Conservation (phyloP, 2,113 vertebrate genomes). For the Pristiophorus japonicus region DNA sequence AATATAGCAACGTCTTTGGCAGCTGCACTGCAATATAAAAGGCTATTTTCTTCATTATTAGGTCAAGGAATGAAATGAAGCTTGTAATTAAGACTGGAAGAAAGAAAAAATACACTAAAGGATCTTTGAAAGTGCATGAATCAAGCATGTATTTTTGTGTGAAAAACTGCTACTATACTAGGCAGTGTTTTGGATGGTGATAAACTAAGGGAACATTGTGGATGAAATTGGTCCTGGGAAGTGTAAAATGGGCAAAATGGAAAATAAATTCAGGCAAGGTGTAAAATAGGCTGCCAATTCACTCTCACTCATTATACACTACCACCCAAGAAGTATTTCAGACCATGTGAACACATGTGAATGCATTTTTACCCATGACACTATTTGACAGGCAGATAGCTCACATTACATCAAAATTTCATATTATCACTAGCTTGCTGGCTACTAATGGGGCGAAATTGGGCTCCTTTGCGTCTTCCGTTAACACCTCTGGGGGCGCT, state of each 20-base stretch:
- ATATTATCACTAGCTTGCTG: background rate
- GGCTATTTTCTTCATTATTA: background rate
- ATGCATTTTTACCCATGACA: background rate
- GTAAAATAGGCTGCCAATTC: background rate
- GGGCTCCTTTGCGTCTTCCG: too few species aligned
- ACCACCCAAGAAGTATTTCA: background rate
- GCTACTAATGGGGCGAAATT: too few species aligned
- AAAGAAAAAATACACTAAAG: background rate
- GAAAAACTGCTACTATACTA: background rate
- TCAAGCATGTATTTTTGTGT: background rate
- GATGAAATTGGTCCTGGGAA: background rate
- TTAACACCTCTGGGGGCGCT: too few species aligned
- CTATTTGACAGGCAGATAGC: background rate
- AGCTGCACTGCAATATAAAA: background rate
- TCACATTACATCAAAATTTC: background rate
- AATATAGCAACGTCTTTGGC: background rate
- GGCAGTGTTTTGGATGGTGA: background rate
- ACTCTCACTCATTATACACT: background rate
- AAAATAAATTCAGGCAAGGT: background rate
- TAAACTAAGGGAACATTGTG: background rate
- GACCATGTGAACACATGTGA: background rate
- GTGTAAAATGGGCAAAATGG: background rate
- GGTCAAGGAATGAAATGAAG: background rate
- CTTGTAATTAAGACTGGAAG: background rate
- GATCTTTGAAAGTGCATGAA: background rate